Evolutionary conservation across 2,888 invertebrate species (phyloP), one percentile per base, ranked within the genome.

Genomic region (Limnephilus marmoratus): DNA sequence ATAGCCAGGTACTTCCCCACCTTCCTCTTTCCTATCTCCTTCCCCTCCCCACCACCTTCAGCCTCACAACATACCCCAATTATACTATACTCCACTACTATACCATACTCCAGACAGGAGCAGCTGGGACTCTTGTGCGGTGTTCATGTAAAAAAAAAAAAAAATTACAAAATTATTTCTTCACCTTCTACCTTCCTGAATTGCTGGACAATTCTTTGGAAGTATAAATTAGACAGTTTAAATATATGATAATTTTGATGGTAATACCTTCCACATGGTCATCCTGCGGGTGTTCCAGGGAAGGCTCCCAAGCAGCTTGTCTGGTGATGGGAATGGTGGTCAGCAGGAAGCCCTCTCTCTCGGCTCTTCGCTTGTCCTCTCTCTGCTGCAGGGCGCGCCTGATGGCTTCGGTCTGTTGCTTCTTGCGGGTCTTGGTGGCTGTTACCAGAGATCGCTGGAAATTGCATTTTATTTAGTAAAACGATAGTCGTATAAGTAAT

Each of bases 401-500:
- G 92, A 99, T 99, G 93, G 99, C 97, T 95, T 99, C 99, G 34
- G 99, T 99, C 95, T 99, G 99, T 95, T 99, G 99, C 95, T 99
- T 99, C 95, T 99, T 99, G 34, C 99, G 97, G 0, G 99, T 99
- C 95, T 99, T 99, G 0, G 99, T 99, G 15, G 99, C 99, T 45
- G 99, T 99, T 87, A 99, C 99, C 94, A 99, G 96, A 11, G 99
- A 98, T 93, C 98, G 97, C 98, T 99, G 95, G 34, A 95, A 95
- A 93, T 85, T 18, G 15, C 24, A 24, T 24, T 31, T 34, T 18
- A 15, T 34, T 83, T 83, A 18, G 18, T 18, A 15, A 18, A 34
- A 82, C 18, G n/a, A n/a, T n/a, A n/a, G n/a, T n/a, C n/a, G 68
- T 31, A 31, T 31, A 31, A 31, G 31, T 31, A 31, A 31, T 31